Evolutionary conservation across 2,113 vertebrate species (phyloP).

Genomic region (Acrocephalus arundinaceus): DNA sequence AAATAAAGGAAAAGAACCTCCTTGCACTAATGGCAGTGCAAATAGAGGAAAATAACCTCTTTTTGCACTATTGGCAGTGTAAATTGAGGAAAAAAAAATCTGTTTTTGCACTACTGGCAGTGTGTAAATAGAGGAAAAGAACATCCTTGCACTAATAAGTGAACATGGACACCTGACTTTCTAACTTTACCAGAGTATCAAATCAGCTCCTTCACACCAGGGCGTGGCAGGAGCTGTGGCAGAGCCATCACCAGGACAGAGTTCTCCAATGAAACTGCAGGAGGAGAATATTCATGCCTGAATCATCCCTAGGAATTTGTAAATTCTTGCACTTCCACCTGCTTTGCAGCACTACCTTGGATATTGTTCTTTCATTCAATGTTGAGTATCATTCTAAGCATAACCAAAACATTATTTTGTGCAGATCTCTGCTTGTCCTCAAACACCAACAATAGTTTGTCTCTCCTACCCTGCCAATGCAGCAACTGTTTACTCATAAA

Average conservation of each 20-base stretch:
- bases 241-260: background rate
- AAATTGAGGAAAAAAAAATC: background rate
- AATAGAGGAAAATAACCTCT: background rate
- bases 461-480: background rate
- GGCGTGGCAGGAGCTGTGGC: background rate
- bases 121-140: too few species aligned
- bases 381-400: too few species aligned
- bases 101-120: too few species aligned
- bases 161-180: background rate
- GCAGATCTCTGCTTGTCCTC: background rate
- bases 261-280: background rate
- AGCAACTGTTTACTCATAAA: background rate
- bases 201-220: background rate
- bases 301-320: background rate
- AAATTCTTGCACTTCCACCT: background rate
- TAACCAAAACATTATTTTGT: background rate
- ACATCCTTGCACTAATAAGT: background rate
- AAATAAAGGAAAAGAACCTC: too few species aligned
- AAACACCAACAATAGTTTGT: background rate
- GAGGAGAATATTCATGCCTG: background rate
- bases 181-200: background rate
- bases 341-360: background rate
- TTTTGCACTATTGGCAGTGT: background rate
- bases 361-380: background rate
- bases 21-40: background rate